A percentile compares a stretch with the other conserved stretches of the same genome.
Conservation (phyloP, 2,888 invertebrate species). For the Eupithecia centaureata region DNA sequence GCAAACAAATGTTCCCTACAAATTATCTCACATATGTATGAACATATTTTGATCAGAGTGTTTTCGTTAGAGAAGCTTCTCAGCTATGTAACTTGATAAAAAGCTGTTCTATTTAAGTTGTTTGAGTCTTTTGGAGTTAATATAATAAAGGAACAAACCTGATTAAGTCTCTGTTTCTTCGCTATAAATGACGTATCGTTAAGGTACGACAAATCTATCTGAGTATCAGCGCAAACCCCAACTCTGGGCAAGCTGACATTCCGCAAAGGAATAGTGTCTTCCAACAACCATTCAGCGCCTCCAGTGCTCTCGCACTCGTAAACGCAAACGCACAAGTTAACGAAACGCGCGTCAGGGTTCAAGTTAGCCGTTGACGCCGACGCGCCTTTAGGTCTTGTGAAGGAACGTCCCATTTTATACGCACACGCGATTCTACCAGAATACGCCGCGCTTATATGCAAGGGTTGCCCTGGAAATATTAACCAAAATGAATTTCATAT, state of each 20-base stretch:
- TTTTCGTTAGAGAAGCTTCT: too few species aligned
- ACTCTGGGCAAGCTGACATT: constrained; percentile 95
- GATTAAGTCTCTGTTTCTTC: constrained; percentile 92
- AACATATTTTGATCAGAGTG: too few species aligned
- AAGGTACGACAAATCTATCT: constrained; percentile 92
- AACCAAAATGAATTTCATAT: constrained; percentile 17
- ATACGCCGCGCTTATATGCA: constrained; percentile 98
- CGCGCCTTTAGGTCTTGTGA: constrained; percentile 93
- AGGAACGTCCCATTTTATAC: constrained; percentile 96
- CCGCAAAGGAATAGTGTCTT: constrained; percentile 97
- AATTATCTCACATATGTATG: too few species aligned
- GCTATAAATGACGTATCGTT: constrained; percentile 91
- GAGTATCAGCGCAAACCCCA: constrained; percentile 90
- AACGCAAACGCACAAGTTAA: constrained; percentile 96
- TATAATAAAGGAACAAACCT: constrained; percentile 65
- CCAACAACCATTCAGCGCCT: constrained; percentile 96
- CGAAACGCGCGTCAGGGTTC: constrained; percentile 87
- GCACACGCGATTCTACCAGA: constrained; percentile 99
- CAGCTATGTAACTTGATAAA: too few species aligned
- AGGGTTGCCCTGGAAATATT: constrained; percentile 86
- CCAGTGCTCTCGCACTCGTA: constrained; percentile 99
- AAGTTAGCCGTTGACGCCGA: constrained; percentile 81
- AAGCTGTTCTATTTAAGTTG: too few species aligned
- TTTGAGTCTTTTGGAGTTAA: too few species aligned
- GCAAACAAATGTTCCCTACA: too few species aligned